Evolutionary conservation across 2,113 vertebrate genomes (phyloP).

Genomic region (Alces alces): DNA sequence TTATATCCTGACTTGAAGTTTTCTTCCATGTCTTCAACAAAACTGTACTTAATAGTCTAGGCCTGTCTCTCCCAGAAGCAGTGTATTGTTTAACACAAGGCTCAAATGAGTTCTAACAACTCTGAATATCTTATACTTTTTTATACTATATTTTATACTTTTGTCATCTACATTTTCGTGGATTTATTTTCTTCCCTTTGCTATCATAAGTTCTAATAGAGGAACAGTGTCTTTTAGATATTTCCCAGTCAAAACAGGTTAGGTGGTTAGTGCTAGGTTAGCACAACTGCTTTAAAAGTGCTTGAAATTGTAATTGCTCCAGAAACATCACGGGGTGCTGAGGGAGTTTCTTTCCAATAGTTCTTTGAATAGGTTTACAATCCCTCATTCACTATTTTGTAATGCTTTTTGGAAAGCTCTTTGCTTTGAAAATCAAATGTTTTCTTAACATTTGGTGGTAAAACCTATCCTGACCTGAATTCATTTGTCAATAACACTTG

Average conservation of each 20-base stretch:
- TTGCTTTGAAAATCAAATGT: not conserved
- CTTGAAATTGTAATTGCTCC: not conserved
- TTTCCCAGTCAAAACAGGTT: not conserved
- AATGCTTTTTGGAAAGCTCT: not conserved
- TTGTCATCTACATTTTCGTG: not conserved
- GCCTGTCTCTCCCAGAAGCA: not conserved
- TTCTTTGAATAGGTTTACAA: not conserved
- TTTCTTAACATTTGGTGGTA: slow-evolving; percentile 5
- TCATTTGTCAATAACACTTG: not conserved
- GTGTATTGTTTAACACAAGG: not conserved
- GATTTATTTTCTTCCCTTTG: not conserved
- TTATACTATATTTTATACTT: not conserved
- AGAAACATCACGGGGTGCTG: not conserved
- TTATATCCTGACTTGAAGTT: not conserved
- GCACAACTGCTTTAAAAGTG: not conserved
- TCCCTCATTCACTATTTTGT: not conserved
- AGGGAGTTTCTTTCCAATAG: not conserved
- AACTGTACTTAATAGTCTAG: not conserved
- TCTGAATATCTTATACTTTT: not conserved
- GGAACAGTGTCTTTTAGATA: not conserved
- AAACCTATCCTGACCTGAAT: not conserved
- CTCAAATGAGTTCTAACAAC: not conserved
- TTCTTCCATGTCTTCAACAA: not conserved
- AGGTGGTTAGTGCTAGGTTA: not conserved
- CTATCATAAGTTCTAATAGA: not conserved